Conservation (phyloP, 2,797 vertebrate genomes). For the Mormyrops attenuatus region DNA sequence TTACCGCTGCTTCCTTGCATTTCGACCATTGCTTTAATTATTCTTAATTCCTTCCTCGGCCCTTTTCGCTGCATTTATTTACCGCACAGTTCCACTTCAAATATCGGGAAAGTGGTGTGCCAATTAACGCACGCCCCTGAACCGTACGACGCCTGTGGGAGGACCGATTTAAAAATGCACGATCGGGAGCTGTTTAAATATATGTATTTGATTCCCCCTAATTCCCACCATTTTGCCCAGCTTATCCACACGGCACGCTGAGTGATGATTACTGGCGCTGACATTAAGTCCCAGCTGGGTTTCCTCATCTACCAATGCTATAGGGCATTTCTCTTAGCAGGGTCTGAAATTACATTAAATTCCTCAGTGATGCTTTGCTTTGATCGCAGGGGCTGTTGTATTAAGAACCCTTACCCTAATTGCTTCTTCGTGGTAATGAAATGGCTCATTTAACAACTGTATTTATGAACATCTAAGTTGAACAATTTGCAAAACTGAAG, state of each 20-base stretch:
- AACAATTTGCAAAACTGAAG: not conserved
- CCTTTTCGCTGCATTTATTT: not conserved
- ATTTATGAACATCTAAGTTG: not conserved
- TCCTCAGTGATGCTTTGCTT: not conserved
- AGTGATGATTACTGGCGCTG: not conserved
- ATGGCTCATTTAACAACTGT: not conserved
- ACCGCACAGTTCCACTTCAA: not conserved
- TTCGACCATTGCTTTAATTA: not conserved
- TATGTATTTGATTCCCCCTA: not conserved
- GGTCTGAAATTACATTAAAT: not conserved
- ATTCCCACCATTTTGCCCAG: not conserved
- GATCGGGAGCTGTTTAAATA: not conserved
- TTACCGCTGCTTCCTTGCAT: not conserved
- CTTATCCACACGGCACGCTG: not conserved
- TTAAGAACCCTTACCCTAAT: not conserved
- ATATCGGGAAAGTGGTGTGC: not conserved
- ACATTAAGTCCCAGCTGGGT: not conserved
- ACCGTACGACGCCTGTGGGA: not conserved
- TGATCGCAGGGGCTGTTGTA: not conserved
- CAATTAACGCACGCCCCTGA: not conserved
- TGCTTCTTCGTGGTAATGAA: not conserved
- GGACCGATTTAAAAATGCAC: not conserved
- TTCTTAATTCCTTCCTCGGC: not conserved
- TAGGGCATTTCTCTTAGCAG: not conserved
- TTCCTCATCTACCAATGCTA: not conserved